Conservation (phyloP, 2,797 vertebrate species). For the Hypotaenidia okinawae region DNA sequence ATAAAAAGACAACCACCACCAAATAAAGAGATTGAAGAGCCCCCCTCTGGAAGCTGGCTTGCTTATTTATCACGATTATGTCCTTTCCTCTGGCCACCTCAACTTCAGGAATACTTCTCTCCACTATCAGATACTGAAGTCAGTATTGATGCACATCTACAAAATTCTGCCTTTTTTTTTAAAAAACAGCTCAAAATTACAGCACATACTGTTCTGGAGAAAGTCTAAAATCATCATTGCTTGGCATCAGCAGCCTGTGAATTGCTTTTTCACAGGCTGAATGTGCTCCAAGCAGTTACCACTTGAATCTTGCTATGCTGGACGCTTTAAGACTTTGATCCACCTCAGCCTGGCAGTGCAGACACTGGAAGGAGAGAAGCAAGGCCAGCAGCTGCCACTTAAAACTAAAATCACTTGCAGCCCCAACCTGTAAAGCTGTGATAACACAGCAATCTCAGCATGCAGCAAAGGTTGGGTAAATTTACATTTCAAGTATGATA, state of each 20-base stretch:
- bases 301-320: neutral
- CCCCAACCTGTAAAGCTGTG: conserved; percentile 37
- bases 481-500: neutral
- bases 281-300: neutral
- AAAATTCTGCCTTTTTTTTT: neutral
- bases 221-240: conserved; percentile 35
- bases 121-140: neutral
- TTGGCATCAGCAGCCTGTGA: conserved; percentile 35
- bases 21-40: neutral
- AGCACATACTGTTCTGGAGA: conserved; percentile 40
- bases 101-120: neutral
- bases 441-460: conserved; percentile 52
- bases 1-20: neutral
- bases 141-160: neutral
- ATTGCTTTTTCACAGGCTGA: conserved; percentile 7
- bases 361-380: neutral
- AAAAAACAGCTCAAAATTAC: neutral
- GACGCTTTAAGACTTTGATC: neutral
- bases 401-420: conserved; percentile 17
- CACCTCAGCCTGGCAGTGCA: conserved; percentile 1
- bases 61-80: neutral
- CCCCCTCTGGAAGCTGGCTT: neutral
- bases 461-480: neutral
- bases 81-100: neutral
- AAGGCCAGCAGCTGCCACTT: conserved; percentile 45